A percentile compares a stretch with the other conserved stretches of the same genome.
Conservation (phyloP, 2,113 vertebrate genomes). For the Pagrus major region DNA sequence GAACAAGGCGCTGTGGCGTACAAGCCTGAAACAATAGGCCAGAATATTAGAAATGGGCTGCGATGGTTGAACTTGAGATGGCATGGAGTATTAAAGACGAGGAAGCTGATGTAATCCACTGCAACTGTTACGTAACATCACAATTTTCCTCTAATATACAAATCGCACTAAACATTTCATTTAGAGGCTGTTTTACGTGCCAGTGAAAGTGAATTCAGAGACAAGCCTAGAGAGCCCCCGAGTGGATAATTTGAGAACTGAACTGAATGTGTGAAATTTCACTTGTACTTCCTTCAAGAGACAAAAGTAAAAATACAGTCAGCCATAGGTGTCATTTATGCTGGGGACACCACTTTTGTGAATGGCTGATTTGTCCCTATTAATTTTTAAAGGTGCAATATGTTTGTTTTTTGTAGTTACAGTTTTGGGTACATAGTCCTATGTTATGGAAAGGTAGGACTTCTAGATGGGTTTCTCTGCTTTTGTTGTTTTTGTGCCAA, state of each 20-base stretch:
- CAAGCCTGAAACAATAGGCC: conserved; percentile 11
- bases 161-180: background rate
- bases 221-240: conserved; percentile 54
- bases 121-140: background rate
- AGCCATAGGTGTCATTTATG: no score
- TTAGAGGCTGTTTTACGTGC: background rate
- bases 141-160: background rate
- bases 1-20: background rate
- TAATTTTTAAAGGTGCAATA: no score
- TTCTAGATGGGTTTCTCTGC: no score
- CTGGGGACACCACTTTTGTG: no score
- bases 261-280: conserved; percentile 10
- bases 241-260: conserved; percentile 52
- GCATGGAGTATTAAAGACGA: background rate
- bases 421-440: no score
- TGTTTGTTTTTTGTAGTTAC: no score
- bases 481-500: no score
- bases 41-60: background rate
- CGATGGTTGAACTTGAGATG: background rate
- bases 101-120: conserved; percentile 17
- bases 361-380: no score
- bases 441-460: no score
- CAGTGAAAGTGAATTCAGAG: conserved; percentile 7
- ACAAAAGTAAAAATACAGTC: background rate
- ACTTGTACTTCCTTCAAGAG: background rate